A percentile compares a stretch with the other conserved stretches of the same genome.
Evolutionary conservation across 2,797 vertebrate genomes (phyloP).

Genomic region (Falco rusticolus): DNA sequence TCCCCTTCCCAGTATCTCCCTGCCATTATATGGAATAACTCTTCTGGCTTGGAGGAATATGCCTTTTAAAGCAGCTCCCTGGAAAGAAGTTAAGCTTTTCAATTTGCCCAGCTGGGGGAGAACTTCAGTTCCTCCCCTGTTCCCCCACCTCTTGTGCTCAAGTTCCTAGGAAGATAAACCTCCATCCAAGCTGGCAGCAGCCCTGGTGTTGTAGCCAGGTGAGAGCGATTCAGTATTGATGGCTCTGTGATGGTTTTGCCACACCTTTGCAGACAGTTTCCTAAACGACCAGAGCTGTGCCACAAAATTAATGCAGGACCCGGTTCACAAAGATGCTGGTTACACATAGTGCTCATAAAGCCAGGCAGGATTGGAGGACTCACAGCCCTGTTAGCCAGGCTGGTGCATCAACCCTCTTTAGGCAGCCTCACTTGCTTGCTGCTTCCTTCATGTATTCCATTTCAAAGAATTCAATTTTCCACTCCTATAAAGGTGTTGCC

Average conservation of each 20-base stretch:
- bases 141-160: not conserved
- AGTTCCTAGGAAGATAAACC: not conserved
- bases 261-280: not conserved
- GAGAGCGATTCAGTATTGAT: not conserved
- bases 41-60: not conserved
- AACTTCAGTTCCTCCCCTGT: not conserved
- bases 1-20: not conserved
- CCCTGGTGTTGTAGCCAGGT: not conserved
- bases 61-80: not conserved
- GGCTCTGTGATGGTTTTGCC: not conserved
- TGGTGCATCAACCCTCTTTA: not conserved
- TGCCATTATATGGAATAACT: rapidly evolving
- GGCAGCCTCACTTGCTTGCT: not conserved
- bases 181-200: not conserved
- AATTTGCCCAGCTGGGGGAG: not conserved
- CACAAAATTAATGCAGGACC: not conserved
- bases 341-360: not conserved
- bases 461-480: not conserved
- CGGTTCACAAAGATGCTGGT: not conserved
- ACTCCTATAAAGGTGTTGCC: not conserved
- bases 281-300: not conserved
- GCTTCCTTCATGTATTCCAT: not conserved
- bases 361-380: not conserved
- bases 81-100: not conserved
- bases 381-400: not conserved